phyloP scores from a whole-genome alignment of 2,113 vertebrate species.

The Rhizomys pruinosus region DNA sequence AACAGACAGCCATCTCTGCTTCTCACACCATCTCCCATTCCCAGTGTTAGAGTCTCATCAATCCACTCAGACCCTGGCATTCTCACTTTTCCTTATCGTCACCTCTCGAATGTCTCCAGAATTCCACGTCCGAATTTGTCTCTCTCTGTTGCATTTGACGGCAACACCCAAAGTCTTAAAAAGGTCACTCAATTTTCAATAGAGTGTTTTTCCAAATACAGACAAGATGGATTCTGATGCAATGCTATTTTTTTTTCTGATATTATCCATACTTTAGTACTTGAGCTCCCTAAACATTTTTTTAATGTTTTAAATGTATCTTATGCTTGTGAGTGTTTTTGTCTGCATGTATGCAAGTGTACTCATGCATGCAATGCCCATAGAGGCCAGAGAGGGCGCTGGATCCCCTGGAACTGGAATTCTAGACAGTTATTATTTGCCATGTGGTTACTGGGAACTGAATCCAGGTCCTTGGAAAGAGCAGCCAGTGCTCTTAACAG shows the following conservation, averaged over 20 bases:
- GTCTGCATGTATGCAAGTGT: too few relatives aligned
- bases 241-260: neutral
- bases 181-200: neutral
- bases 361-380: too few relatives aligned
- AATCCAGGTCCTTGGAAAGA: too few relatives aligned
- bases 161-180: neutral
- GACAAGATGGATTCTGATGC: neutral
- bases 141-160: neutral
- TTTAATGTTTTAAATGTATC: too few relatives aligned
- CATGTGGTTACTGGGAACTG: too few relatives aligned
- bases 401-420: too few relatives aligned
- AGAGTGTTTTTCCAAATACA: conserved; percentile 11
- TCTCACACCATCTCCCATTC: neutral
- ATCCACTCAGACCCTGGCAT: neutral
- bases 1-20: neutral
- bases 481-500: too few relatives aligned
- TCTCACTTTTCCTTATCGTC: neutral
- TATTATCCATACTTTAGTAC: neutral
- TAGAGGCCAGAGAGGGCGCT: too few relatives aligned
- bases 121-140: conserved; percentile 9
- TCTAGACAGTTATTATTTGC: too few relatives aligned
- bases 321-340: too few relatives aligned
- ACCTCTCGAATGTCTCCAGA: neutral
- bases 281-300: neutral
- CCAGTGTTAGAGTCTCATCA: neutral